Base-by-base conservation (phyloP, 1,140 invertebrate genomes). In the Tyrophagus putrescentiae region DNA sequence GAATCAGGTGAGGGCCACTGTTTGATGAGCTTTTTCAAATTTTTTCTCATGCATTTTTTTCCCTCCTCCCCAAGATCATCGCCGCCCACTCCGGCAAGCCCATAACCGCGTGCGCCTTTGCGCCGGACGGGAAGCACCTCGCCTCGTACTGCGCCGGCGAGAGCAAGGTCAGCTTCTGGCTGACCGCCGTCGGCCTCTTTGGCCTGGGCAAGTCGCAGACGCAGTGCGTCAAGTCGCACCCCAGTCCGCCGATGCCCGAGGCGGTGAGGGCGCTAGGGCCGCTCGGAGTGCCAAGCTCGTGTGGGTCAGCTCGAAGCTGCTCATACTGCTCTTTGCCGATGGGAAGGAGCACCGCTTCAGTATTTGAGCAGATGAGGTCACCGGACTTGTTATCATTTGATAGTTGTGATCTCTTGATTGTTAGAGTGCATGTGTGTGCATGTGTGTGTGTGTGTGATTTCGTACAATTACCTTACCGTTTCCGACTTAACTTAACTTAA, bases 141-240 rank as follows among this genome's bases (percentile, higher is more conserved):
- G 92, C 92, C 9, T 93, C 91, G 9, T 98, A 96, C 73, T 89
- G 90, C 32, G 86, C 87, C 64, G 74, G 80, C n/a, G 95, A 99
- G 72, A 94, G 94, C 71, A 84, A 90, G 67, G 79, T 99, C 29
- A 91, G 84, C 61, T 98, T 99, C 74, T 99, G 94, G 93, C 93
- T 81, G 78, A 82, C 79, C 28, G 81, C 79, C 16, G 80, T 80
- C 28, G 85, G 86, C 44, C 87, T 92, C 82, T 92, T 94, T 72
- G 88, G 88, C 4, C 73, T 93, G 57, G 87, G 88, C 1, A 86
- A 89, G 66, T 84, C 87, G 1, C 88, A 91, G 72, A 92, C 87
- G 1, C 80, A 85, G 45, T 92, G 90, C 69, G 82, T 92, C 31
- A 92, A 93, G 71, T 90, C 90, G 33, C 93, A 90, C 73, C 90